These are phyloP conservation scores for Speoplatyrhinus poulsoni DNA, from an alignment of 2,113 vertebrate species.

Conservation along the genomic window DNA sequence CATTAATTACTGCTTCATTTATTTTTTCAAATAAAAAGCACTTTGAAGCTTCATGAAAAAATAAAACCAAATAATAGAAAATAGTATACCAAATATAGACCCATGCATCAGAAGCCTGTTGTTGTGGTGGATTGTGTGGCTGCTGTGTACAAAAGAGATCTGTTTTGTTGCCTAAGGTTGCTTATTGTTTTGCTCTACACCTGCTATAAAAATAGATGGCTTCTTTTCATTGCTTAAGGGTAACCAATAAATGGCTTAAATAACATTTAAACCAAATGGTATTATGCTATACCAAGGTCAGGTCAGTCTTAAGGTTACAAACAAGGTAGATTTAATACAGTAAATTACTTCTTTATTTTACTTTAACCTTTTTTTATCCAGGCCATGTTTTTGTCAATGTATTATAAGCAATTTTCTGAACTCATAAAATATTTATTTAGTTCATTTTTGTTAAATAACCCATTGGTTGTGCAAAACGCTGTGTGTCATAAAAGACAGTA, in stretches of 20 bases:
- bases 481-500: too few relatives aligned
- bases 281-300: conserved; percentile 5
- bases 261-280: conserved; percentile 2
- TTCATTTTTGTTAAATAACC: too few relatives aligned
- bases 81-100: background rate
- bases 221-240: conserved; percentile 29
- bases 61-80: background rate
- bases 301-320: background rate
- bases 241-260: conserved; percentile 33
- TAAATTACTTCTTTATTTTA: too few relatives aligned
- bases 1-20: too few relatives aligned
- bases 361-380: too few relatives aligned
- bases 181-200: conserved; percentile 16
- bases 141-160: background rate
- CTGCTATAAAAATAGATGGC: conserved; percentile 10
- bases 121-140: conserved; percentile 5
- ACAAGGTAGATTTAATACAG: too few relatives aligned
- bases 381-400: too few relatives aligned
- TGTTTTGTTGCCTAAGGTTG: conserved; percentile 7
- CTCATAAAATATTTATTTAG: too few relatives aligned
- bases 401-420: too few relatives aligned
- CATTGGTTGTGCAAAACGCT: too few relatives aligned
- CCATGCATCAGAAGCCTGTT: background rate
- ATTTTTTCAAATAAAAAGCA: too few relatives aligned
- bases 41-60: too few relatives aligned